A percentile compares a stretch with the other conserved stretches of the same genome.
Evolutionary conservation across 2,888 invertebrate species (phyloP).

Genomic region (Drosophila merina): DNA sequence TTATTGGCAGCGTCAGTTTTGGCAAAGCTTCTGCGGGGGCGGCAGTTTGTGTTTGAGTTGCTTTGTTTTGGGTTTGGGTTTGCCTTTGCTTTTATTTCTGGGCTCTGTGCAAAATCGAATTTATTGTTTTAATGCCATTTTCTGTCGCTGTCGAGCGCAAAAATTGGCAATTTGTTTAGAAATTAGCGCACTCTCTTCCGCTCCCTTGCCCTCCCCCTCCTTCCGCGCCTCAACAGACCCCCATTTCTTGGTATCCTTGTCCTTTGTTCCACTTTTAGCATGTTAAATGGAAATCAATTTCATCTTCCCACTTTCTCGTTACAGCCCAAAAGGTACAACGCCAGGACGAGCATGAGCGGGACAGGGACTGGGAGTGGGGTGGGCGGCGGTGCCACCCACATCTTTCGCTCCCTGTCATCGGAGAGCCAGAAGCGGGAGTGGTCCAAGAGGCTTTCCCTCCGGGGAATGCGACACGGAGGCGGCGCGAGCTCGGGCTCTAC

Average conservation of each 20-base stretch:
- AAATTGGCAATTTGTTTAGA: slow-evolving; percentile 78
- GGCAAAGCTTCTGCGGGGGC: slow-evolving; percentile 34
- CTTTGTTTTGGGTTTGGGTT: slow-evolving; percentile 30
- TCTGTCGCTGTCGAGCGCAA: slow-evolving; percentile 57
- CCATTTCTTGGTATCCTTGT: background rate
- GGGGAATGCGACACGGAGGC: slow-evolving; percentile 87
- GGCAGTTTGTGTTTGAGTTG: slow-evolving; percentile 37
- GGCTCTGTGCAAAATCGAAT: slow-evolving; percentile 68
- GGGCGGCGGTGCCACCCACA: slow-evolving; percentile 77
- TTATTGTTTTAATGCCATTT: slow-evolving; percentile 77
- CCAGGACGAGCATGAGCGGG: slow-evolving; percentile 31
- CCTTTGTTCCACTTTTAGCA: slow-evolving; percentile 42
- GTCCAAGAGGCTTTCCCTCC: slow-evolving; percentile 90
- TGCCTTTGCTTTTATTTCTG: slow-evolving; percentile 23
- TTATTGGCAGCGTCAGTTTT: slow-evolving; percentile 62
- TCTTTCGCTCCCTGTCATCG: slow-evolving; percentile 88
- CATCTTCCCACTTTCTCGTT: slow-evolving; percentile 41
- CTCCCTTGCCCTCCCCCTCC: slow-evolving; percentile 19
- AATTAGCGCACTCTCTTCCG: slow-evolving; percentile 66
- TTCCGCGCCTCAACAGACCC: background rate
- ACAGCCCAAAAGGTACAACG: slow-evolving; percentile 48
- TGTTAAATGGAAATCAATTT: slow-evolving; percentile 75
- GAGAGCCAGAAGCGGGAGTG: slow-evolving; percentile 89
- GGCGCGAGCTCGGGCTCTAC: slow-evolving; percentile 69
- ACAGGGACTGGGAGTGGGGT: background rate